Base-by-base conservation (phyloP, 2,888 invertebrate genomes). In the Dendrolimus pini region DNA sequence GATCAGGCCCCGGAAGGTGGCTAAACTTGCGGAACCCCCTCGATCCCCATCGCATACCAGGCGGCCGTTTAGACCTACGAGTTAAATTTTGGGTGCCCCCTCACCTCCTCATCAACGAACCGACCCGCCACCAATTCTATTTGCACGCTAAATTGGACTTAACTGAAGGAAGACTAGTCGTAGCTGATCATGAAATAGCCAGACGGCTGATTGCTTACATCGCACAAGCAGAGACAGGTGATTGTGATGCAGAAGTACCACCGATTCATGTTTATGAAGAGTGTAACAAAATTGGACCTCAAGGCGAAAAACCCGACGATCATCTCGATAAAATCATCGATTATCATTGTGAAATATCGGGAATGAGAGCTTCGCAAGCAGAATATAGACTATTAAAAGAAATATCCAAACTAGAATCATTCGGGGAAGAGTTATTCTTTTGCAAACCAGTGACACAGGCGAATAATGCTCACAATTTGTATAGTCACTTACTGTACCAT, bases 81-180 rank as follows among this genome's bases (percentile, higher is more conserved):
- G 96, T 97, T 68, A 97, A 97, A 85, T 97, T 97, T 91, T 97
- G 96, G 96, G 97, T 97, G 54, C 96, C 96, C 2, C 97, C 97
- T 2, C 97, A 97, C 83, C 93, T 95, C 61, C 92, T 97, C 61
- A 93, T 96, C 62, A 96, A 96, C 83, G 96, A 96, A 77, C 94
- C 94, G 53, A 97, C 96, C 30, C 94, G 96, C 92, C 95, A 96
- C 81, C 94, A 96, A 79, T 97, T 97, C 84, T 97, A 96, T 78
- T 93, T 96, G 65, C 96, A 97, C 82, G 95, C 96, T 2, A 94
- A 94, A 72, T 91, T 94, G 54, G 96, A 97, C 78, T 85, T 96
- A 65, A 87, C 93, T 55, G 95, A 96, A 75, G 95, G 94, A 14
- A 93, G 94, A 60, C 90, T 97, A 13, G 93, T 93, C 59, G 94